Percentiles rank a stretch among this genome's conserved stretches.
phyloP scores from a whole-genome alignment of 2,888 invertebrate species.

The Bibio marci region DNA sequence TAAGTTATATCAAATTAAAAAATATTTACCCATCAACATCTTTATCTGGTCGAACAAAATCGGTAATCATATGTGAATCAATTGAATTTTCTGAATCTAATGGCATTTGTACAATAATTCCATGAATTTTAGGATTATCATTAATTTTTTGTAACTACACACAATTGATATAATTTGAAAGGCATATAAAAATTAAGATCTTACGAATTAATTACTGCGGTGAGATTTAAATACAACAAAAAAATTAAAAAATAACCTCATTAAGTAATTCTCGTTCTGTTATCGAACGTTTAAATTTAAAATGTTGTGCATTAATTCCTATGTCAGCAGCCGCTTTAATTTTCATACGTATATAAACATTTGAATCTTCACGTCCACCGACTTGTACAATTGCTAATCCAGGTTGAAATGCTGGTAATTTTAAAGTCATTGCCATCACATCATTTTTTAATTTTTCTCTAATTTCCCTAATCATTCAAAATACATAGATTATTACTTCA shows the following conservation, averaged over 20 bases:
- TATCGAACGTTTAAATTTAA: conserved; percentile 59
- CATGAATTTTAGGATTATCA: conserved; percentile 68
- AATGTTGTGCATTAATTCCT: conserved; percentile 67
- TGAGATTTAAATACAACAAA: neutral
- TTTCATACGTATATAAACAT: conserved; percentile 96
- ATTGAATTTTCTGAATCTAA: conserved; percentile 69
- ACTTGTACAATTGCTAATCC: conserved; percentile 90
- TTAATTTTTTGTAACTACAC: conserved; percentile 44
- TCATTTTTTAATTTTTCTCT: conserved; percentile 47
- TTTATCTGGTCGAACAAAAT: conserved; percentile 73
- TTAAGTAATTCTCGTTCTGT: conserved; percentile 50
- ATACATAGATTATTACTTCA: conserved; percentile 6
- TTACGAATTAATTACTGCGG: too few relatives aligned
- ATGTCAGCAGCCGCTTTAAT: conserved; percentile 80
- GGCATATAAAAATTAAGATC: conserved; percentile 2
- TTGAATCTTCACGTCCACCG: conserved; percentile 90
- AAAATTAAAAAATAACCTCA: too few relatives aligned
- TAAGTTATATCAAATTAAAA: too few relatives aligned
- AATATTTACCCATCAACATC: conserved; percentile 78
- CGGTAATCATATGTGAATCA: conserved; percentile 72
- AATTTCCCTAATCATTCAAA: conserved; percentile 45
- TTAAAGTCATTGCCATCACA: conserved; percentile 39
- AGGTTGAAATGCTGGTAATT: conserved; percentile 45
- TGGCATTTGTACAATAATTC: conserved; percentile 95
- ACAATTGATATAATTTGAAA: too few relatives aligned